phyloP scores from a whole-genome alignment of 2,113 vertebrate genomes.

The Neogobius melanostomus region DNA sequence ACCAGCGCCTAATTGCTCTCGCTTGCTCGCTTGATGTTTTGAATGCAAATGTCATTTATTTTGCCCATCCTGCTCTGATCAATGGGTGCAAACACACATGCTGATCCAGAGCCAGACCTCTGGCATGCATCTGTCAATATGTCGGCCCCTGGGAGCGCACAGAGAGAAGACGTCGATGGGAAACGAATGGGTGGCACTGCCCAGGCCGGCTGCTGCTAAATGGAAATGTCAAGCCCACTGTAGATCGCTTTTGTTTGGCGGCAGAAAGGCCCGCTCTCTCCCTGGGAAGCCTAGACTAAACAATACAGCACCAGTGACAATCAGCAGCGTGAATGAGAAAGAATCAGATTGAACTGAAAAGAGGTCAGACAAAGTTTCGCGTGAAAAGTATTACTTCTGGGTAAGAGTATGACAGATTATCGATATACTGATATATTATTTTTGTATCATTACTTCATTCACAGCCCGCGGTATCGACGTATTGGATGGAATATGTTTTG shows the following conservation, averaged over 20 bases:
- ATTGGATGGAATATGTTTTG: too few species aligned
- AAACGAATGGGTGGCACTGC: slow-evolving; percentile 56
- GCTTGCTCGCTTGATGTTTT: not conserved
- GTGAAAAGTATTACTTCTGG: too few species aligned
- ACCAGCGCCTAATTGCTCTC: too few species aligned
- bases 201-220: slow-evolving; percentile 59
- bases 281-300: slow-evolving; percentile 49
- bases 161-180: slow-evolving; percentile 61
- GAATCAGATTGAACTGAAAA: not conserved
- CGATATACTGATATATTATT: too few species aligned
- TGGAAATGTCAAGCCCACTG: slow-evolving; percentile 71
- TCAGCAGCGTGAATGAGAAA: slow-evolving; percentile 25
- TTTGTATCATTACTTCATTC: too few species aligned
- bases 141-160: slow-evolving; percentile 22
- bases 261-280: slow-evolving; percentile 45
- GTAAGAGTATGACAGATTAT: too few species aligned
- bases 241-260: slow-evolving; percentile 69
- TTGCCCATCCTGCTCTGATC: slow-evolving; percentile 4
- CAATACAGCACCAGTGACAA: slow-evolving; percentile 48
- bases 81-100: slow-evolving; percentile 18
- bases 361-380: too few species aligned
- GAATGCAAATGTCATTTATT: not conserved
- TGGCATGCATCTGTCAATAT: slow-evolving; percentile 19
- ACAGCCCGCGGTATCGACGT: too few species aligned
- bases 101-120: slow-evolving; percentile 34